phyloP scores from a whole-genome alignment of 2,113 vertebrate species.

The Mesoclemmys tuberculata region DNA sequence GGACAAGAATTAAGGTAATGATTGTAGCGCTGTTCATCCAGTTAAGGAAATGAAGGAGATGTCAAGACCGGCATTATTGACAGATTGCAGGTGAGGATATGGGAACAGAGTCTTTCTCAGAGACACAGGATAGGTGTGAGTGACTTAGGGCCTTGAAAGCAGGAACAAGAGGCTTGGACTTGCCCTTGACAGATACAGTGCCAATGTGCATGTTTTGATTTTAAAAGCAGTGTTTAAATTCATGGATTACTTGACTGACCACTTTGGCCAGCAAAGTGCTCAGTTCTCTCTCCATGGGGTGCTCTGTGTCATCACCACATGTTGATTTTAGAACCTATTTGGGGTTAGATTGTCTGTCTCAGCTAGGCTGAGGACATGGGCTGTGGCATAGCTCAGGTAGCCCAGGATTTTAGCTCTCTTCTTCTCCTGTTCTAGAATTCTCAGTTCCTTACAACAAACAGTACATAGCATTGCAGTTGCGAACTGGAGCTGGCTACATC shows the following conservation, averaged over 20 bases:
- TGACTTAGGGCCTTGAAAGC: neutral
- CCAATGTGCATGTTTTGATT: neutral
- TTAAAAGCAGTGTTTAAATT: neutral
- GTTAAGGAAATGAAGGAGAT: neutral
- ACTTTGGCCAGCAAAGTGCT: neutral
- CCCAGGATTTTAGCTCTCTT: neutral
- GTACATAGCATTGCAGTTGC: constrained; percentile 90
- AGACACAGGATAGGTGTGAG: neutral
- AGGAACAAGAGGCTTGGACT: neutral
- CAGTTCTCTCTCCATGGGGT: neutral
- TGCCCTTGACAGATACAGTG: neutral
- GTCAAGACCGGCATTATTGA: neutral
- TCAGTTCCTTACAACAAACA: constrained; percentile 89
- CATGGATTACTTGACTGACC: too few species aligned
- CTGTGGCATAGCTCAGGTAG: constrained; percentile 5
- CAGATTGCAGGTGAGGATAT: neutral
- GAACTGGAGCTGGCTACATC: constrained; percentile 92
- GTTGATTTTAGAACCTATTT: neutral
- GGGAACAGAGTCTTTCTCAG: neutral
- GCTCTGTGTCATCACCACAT: neutral
- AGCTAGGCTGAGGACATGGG: neutral
- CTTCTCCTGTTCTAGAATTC: constrained; percentile 80
- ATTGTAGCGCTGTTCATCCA: neutral
- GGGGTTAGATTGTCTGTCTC: neutral
- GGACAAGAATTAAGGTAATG: neutral